Evolutionary conservation across 2,113 vertebrate genomes (phyloP).

Genomic region (Elaphurus davidianus): DNA sequence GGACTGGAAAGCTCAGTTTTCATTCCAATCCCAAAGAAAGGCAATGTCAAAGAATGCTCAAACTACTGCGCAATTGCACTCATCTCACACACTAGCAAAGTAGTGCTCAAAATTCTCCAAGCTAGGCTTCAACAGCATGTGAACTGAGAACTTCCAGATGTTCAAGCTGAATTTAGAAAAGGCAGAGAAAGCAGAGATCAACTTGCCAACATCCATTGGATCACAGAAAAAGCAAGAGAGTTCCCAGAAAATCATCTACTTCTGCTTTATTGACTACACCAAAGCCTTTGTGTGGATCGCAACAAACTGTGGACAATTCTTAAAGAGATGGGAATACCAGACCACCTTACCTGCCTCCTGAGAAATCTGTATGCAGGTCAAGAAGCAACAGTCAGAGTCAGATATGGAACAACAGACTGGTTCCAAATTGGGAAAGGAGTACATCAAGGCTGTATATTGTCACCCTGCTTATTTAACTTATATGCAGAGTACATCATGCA

Average conservation of each 20-base stretch:
- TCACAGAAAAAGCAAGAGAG: not conserved
- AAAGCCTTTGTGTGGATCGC: not conserved
- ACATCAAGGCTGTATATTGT: not conserved
- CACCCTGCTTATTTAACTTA: not conserved
- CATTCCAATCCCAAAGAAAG: not conserved
- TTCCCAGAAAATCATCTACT: not conserved
- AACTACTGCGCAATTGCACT: not conserved
- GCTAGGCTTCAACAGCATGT: not conserved
- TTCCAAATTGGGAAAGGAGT: not conserved
- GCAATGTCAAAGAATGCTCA: not conserved
- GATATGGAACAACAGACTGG: not conserved
- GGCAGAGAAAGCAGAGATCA: not conserved
- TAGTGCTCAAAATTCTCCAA: not conserved
- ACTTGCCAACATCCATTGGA: not conserved
- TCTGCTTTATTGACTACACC: not conserved
- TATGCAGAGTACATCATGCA: not conserved
- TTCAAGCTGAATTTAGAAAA: not conserved
- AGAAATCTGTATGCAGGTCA: not conserved
- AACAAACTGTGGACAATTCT: not conserved
- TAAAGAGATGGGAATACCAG: not conserved
- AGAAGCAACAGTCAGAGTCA: not conserved
- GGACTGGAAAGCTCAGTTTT: not conserved
- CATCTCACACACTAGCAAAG: not conserved
- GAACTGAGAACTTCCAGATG: not conserved
- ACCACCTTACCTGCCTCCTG: not conserved